These are phyloP conservation scores for Arion vulgaris DNA, from an alignment of 1,140 invertebrate genomes.

Conservation along the genomic window DNA sequence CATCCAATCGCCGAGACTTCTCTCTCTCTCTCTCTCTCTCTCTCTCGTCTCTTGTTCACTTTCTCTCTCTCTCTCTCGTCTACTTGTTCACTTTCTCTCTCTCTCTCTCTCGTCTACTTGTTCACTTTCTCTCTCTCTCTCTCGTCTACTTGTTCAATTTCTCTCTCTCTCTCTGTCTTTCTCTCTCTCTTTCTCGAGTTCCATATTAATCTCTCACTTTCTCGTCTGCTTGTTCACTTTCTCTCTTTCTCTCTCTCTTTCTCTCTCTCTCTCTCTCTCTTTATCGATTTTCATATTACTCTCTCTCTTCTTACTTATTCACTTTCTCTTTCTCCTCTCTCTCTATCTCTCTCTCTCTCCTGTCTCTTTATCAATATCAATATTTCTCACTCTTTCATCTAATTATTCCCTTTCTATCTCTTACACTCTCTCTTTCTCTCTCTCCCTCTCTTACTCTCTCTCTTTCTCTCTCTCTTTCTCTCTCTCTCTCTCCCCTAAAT, in stretches of 20 bases:
- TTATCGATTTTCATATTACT: not conserved
- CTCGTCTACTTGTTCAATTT: not conserved
- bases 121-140: too few species aligned
- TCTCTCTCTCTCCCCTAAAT: not conserved
- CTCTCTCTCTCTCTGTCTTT: not conserved
- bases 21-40: slow-evolving; percentile 11
- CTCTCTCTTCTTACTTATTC: slow-evolving; percentile 21
- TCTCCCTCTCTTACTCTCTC: slow-evolving; percentile 25
- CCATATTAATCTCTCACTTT: too few species aligned
- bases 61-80: too few species aligned
- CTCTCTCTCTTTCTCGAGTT: not conserved
- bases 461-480: slow-evolving; percentile 1
- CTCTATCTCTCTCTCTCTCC: slow-evolving; percentile 3
- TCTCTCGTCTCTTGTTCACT: not conserved
- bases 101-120: too few species aligned
- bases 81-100: too few species aligned
- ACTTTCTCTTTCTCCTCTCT: not conserved
- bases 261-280: not conserved
- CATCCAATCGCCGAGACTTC: too few species aligned
- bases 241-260: not conserved
- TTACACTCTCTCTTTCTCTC: slow-evolving; percentile 1
- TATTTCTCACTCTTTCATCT: not conserved
- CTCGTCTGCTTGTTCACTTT: too few species aligned
- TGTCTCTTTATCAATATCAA: too few species aligned
- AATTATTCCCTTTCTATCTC: not conserved